Evolutionary conservation across 2,797 vertebrate genomes (phyloP), one percentile per base, ranked within the genome.

Genomic region (Eulemur rubriventer): DNA sequence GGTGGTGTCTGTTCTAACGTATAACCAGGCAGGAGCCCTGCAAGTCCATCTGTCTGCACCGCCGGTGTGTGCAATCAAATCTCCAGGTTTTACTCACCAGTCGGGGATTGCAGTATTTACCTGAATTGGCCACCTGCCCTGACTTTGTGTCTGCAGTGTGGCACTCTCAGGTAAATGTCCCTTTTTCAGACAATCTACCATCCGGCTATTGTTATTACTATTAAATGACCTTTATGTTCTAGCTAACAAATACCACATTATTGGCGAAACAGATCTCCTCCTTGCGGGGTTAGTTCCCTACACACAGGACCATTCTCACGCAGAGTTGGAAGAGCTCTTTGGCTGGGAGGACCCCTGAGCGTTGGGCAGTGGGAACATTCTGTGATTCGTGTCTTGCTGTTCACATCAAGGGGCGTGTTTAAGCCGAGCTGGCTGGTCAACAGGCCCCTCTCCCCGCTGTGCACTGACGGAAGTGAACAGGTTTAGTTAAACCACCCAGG

Each of bases 61-160:
- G 9, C 28, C 43, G 6, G 0, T 0, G 33, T 14, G 41, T 1
- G 8, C 30, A 7, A 1, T 26, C n/a, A 7, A 38, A 4, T 1
- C 24, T 33, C 38, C 24, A 2, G 0, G 7, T 6, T 6, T 38
- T 16, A 8, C 20, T 33, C 5, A 7, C 2, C 7, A n/a, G 24
- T 35, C n/a, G 38, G 28, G 41, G 2, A 0, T 3, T 1, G 22
- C 30, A 6, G 11, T 14, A 4, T 65, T 43, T 11, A 9, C 46
- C 16, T 28, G 38, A 7, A 17, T 38, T 5, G 24, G 17, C 57
- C 16, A 12, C 16, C 59, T 30, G n/a, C 13, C n/a, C 6, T 3
- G 20, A 5, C 52, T 73, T 4, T 11, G 17, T 61, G 4, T 7
- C 4, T 6, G 2, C 22, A 4, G 9, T 35, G n/a, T 7, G 24